phyloP scores from a whole-genome alignment of 2,113 vertebrate species.

The Pongo abelii region DNA sequence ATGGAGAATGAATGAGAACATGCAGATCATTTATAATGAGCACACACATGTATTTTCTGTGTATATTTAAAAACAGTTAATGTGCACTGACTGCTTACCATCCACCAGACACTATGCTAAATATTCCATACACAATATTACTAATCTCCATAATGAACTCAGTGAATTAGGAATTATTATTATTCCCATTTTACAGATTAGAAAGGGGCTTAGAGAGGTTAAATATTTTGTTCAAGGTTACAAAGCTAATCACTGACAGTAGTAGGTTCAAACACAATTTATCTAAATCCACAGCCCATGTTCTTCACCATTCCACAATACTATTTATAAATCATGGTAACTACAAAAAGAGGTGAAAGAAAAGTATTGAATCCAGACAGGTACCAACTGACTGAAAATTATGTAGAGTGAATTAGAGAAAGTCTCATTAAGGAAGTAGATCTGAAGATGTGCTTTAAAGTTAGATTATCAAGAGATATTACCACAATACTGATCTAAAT shows the following conservation, averaged over 20 bases:
- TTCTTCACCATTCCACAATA: neutral
- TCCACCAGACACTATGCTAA: neutral
- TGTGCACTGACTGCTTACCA: neutral
- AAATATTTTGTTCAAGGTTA: neutral
- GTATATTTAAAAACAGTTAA: neutral
- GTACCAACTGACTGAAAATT: neutral
- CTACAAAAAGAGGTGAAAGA: neutral
- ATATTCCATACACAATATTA: neutral
- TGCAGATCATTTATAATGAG: neutral
- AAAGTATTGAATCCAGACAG: neutral
- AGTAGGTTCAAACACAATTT: constrained; percentile 9
- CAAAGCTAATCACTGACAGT: neutral
- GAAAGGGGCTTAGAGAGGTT: neutral
- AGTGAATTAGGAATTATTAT: neutral
- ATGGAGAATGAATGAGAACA: neutral
- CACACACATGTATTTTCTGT: neutral
- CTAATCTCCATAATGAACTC: neutral
- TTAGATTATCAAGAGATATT: constrained; percentile 9
- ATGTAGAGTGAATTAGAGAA: neutral
- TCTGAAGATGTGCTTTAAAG: constrained; percentile 16
- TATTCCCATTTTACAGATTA: constrained; percentile 22
- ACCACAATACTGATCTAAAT: neutral
- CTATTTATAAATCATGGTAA: neutral
- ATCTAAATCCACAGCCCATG: neutral
- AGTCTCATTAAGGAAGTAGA: neutral